These are phyloP conservation scores for Phyllopteryx taeniolatus DNA, from an alignment of 2,113 vertebrate species.

Conservation along the genomic window DNA sequence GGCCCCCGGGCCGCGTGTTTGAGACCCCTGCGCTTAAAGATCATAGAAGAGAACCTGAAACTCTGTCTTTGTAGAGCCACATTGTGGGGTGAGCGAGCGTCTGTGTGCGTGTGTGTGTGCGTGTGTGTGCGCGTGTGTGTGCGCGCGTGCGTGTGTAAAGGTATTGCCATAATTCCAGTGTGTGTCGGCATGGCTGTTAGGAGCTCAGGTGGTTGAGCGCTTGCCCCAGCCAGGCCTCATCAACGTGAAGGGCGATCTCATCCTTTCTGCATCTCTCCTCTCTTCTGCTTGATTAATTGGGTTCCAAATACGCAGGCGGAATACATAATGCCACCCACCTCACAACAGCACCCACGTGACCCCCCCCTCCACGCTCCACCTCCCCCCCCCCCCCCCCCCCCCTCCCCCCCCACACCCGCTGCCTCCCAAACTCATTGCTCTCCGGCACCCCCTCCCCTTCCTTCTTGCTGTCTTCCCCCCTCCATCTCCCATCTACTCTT, in stretches of 20 bases:
- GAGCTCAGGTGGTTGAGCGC: constrained; percentile 97
- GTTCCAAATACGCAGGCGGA: constrained; percentile 85
- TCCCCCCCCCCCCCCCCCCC: constrained; percentile 9
- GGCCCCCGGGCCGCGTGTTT: too few relatives aligned
- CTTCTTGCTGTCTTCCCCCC: constrained; percentile 35
- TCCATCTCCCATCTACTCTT: constrained; percentile 50
- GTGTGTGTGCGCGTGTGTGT: constrained; percentile 17
- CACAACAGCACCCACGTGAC: constrained; percentile 37
- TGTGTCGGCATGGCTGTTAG: constrained; percentile 89
- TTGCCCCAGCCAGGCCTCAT: constrained; percentile 97
- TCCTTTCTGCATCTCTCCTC: constrained; percentile 96
- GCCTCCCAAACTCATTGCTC: constrained; percentile 47
- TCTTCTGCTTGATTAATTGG: constrained; percentile 98
- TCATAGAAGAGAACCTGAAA: constrained; percentile 35
- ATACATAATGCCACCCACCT: constrained; percentile 84
- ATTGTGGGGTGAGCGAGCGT: constrained; percentile 34
- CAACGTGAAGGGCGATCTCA: constrained; percentile 99
- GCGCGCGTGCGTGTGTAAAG: constrained; percentile 42
- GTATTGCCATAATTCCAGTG: constrained; percentile 96
- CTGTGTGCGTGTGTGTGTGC: constrained; percentile 13
- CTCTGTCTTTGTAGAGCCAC: constrained; percentile 66
- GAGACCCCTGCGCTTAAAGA: constrained; percentile 28
- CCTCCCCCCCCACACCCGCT: constrained; percentile 12
- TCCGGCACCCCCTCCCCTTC: constrained; percentile 14
- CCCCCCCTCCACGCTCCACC: neutral